Base-by-base conservation (phyloP, 2,888 invertebrate genomes). In the Autographa gamma region DNA sequence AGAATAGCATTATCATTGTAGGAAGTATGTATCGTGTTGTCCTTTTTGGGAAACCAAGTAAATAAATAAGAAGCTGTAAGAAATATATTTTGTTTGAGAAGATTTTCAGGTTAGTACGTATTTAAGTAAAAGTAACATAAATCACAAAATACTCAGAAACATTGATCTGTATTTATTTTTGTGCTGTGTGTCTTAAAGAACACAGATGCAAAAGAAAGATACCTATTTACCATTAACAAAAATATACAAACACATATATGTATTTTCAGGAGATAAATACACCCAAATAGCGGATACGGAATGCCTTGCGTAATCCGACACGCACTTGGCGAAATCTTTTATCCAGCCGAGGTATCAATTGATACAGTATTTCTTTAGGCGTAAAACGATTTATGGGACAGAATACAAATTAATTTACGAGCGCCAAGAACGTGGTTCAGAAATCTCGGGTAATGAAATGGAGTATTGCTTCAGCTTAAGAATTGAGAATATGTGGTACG, bases 401-500 rank as follows among this genome's bases (percentile, higher is more conserved):
- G 78, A 71, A 72, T 72, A 67, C 66, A 68, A 69, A 65, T 79
- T 81, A 81, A 81, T 81, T 81, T 81, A 81, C 71, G 76, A 69
- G 60, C 69, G 62, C 18, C 60, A 48, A 70, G 66, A 74, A 69
- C 67, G 56, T 56, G 75, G 78, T 73, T 80, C 71, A 34, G 69
- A 68, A 70, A 69, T 61, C 69, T 62, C 63, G 67, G 65, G 71
- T 66, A 74, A 80, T 64, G 71, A 66, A 79, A 80, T 73, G 71
- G 72, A 72, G 54, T 64, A 62, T 71, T 60, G n/a, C 66, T 58
- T 1, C 14, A 62, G 58, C 60, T 54, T 63, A 62, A 73, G n/a
- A 71, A 67, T 73, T 74, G 70, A 31, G 63, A 41, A 60, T 74
- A 68, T 58, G 25, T 25, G 25, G 3, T n/a, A n/a, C n/a, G n/a